Base-by-base conservation (phyloP, 2,113 vertebrate genomes). In the Nothobranchius kuhntae region DNA sequence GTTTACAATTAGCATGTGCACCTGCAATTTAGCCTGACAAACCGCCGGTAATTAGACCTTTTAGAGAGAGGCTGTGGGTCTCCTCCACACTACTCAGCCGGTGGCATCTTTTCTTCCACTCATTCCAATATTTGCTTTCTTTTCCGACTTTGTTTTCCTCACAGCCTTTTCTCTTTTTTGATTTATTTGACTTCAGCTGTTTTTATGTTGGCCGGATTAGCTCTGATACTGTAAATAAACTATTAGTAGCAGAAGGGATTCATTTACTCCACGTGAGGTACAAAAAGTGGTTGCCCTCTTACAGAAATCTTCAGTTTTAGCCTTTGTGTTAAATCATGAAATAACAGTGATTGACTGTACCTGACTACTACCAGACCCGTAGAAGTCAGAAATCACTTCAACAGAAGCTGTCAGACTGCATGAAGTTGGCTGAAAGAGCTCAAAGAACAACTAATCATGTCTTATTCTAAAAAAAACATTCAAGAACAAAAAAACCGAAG, bases 21-120 rank as follows among this genome's bases (percentile, higher is more conserved):
- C 88, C 88, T 91, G 90, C 89, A 91, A 91, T 92, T 92, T 91
- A 77, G 67, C 69, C 87, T 88, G 89, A 90, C 92, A 93, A 92
- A 86, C 84, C 84, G 81, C 82, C 83, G 77, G 30, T 91, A 90
- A 92, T 92, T 89, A 91, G 78, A 85, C 67, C 82, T 84, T 86
- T 92, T 76, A 88, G 64, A 68, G 35, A 9, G 38, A 38, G 54
- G n/a, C 81, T 88, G 79, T 50, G 60, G 42, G 38, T 82, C 74
- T 68, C 68, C 73, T 55, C 46, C 21, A 67, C 42, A n/a, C 45
- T 13, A 13, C 50, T 61, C 17, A 3, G n/a, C 59, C 42, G 58
- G 44, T 26, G 48, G 26, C 71, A 44, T 76, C 52, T 50, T 6
- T 12, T 4, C 46, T 68, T 26, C 11, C 53, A 35, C 42, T 9